Base-by-base conservation (phyloP, 2,113 vertebrate species). In the Calidris pugnax region DNA sequence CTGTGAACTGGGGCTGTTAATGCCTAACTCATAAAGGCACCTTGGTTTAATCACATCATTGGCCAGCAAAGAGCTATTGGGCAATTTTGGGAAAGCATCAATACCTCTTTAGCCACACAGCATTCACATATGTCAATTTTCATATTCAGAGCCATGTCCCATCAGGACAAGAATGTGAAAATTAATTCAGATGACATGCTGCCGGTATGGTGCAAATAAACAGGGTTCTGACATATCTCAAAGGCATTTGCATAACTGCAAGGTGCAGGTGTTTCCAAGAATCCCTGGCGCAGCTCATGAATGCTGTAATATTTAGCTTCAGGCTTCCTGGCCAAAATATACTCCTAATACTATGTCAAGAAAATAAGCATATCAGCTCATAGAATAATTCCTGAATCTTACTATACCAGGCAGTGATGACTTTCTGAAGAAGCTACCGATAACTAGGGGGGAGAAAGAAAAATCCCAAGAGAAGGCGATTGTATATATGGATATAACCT, bases 181-280 rank as follows among this genome's bases (percentile, higher is more conserved):
- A 95, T 86, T 69, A 84, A 85, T 95, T 83, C 92, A 76, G 71
- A 75, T 72, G 50, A 80, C 55, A 72, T 67, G 67, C 3, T 24
- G 79, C 89, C 76, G 87, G 82, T 96, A 95, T 77, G 89, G 77
- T 92, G 74, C 57, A 93, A 96, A 89, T 82, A 95, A 93, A 85
- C 45, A 91, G 23, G 37, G 45, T 80, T 96, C 63, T 91, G 89
- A 89, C 69, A 82, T 69, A 90, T 79, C 87, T 95, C 67, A 89
- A 87, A 97, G 91, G 69, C 28, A 93, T 96, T 68, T 94, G 57
- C 62, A 57, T 83, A 96, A 89, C 92, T 73, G 73, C 73, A 85
- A 95, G 89, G 33, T 85, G 50, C 90, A 95, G 93, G 59, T 83
- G 85, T 87, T 95, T 97, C 80, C 69, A 95, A 96, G 88, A 96